A percentile compares a stretch with the other conserved stretches of the same genome.
phyloP scores from a whole-genome alignment of 2,797 vertebrate species.

The Percopsis omiscomaycus region DNA sequence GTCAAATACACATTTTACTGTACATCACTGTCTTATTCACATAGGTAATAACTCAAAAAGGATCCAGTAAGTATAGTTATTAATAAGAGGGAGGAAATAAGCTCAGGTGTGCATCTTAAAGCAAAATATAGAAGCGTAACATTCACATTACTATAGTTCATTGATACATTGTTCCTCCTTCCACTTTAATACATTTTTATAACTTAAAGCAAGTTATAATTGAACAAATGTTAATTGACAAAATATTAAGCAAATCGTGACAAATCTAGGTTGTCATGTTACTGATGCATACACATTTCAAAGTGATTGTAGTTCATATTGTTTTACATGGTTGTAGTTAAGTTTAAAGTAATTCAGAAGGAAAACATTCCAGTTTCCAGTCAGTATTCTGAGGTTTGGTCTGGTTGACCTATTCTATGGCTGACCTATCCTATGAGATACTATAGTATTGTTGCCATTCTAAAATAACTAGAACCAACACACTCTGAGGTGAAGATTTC shows the following conservation, averaged over 20 bases:
- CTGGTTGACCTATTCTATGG: too few relatives aligned
- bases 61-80: constrained; percentile 23
- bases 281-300: too few relatives aligned
- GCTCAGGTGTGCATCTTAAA: constrained; percentile 24
- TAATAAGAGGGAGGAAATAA: constrained; percentile 44
- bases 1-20: constrained; percentile 70
- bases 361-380: constrained; percentile 26
- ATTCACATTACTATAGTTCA: constrained; percentile 72
- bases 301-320: too few relatives aligned
- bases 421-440: too few relatives aligned
- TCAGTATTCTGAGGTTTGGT: constrained; percentile 7
- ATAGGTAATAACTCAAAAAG: constrained; percentile 65
- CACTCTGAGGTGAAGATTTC: constrained; percentile 3
- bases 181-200: constrained; percentile 50
- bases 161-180: constrained; percentile 51
- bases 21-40: constrained; percentile 75
- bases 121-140: constrained; percentile 50
- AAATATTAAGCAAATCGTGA: too few relatives aligned
- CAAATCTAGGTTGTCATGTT: too few relatives aligned
- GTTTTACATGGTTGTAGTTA: not conserved
- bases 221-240: too few relatives aligned
- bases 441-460: constrained; percentile 1
- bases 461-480: constrained; percentile 6
- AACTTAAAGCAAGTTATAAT: constrained; percentile 52
- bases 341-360: constrained; percentile 45